Evolutionary conservation across 2,113 vertebrate species (phyloP).

Genomic region (Sturnira hondurensis): DNA sequence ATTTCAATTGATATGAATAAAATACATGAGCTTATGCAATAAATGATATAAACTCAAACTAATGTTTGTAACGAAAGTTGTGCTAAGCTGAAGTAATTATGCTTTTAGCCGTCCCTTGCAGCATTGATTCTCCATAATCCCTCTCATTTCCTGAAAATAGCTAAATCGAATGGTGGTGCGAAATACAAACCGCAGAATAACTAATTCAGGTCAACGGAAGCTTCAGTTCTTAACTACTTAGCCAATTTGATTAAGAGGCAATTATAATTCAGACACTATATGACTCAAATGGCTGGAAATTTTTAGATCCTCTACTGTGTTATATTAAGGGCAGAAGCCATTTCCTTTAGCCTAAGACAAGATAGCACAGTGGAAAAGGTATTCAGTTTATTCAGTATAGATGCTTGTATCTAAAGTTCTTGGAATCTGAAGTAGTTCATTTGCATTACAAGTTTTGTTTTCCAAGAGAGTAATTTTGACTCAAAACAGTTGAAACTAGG

Average conservation of each 20-base stretch:
- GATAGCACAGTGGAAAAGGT: neutral
- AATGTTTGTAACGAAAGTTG: constrained; percentile 33
- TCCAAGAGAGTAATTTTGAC: neutral
- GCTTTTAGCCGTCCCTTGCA: neutral
- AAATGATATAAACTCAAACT: neutral
- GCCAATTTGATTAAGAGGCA: neutral
- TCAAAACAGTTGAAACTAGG: neutral
- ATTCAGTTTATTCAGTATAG: neutral
- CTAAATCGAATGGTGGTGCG: neutral
- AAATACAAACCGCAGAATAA: constrained; percentile 47
- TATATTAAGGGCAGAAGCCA: neutral
- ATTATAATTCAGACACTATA: neutral
- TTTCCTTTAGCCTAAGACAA: neutral
- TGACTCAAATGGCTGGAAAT: neutral
- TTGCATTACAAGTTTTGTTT: neutral
- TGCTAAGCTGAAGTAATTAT: constrained; percentile 31
- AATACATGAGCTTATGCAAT: neutral
- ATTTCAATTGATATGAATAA: constrained; percentile 13
- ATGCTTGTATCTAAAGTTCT: neutral
- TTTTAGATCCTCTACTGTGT: neutral
- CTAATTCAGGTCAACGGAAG: constrained; percentile 27
- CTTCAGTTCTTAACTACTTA: constrained; percentile 18
- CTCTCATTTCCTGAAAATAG: constrained; percentile 59
- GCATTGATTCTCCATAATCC: constrained; percentile 52
- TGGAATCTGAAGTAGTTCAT: neutral